A percentile compares a stretch with the other conserved stretches of the same genome.
Conservation (phyloP, 2,113 vertebrate genomes). For the Tricholaema leucomelas region DNA sequence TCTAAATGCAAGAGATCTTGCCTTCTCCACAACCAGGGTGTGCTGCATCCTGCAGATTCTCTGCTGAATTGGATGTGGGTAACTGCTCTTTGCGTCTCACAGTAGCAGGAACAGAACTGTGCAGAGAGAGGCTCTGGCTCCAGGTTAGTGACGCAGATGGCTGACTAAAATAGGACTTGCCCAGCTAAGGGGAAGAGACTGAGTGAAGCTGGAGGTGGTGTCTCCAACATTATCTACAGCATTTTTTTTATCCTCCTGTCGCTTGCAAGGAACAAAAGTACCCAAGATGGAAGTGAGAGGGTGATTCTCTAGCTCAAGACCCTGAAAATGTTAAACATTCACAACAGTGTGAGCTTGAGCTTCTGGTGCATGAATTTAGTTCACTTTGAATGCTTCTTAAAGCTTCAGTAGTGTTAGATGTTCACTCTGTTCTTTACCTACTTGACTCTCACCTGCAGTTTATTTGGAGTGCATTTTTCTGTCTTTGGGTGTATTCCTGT, state of each 20-base stretch:
- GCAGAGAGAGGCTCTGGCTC: not conserved
- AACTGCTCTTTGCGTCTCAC: not conserved
- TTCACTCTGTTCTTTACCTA: not conserved
- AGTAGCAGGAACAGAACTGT: constrained; percentile 12
- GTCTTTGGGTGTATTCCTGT: not conserved
- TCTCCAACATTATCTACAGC: not conserved
- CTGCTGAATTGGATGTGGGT: not conserved
- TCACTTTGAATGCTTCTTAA: not conserved
- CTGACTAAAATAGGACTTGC: constrained; percentile 44
- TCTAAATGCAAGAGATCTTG: not conserved
- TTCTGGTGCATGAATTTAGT: not conserved
- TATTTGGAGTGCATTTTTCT: not conserved
- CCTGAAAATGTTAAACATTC: not conserved
- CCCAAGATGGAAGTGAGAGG: not conserved
- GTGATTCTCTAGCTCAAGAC: not conserved
- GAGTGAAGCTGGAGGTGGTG: constrained; percentile 22
- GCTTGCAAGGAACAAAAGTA: not conserved
- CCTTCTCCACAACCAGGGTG: not conserved
- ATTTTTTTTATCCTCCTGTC: not conserved
- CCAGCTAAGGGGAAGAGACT: not conserved
- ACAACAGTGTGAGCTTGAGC: not conserved
- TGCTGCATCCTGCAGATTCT: not conserved
- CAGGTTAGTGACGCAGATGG: constrained; percentile 10
- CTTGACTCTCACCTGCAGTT: not conserved
- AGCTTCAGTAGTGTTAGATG: not conserved